Evolutionary conservation across 2,888 invertebrate species (phyloP).

Genomic region (Onthophagus sagittarius): DNA sequence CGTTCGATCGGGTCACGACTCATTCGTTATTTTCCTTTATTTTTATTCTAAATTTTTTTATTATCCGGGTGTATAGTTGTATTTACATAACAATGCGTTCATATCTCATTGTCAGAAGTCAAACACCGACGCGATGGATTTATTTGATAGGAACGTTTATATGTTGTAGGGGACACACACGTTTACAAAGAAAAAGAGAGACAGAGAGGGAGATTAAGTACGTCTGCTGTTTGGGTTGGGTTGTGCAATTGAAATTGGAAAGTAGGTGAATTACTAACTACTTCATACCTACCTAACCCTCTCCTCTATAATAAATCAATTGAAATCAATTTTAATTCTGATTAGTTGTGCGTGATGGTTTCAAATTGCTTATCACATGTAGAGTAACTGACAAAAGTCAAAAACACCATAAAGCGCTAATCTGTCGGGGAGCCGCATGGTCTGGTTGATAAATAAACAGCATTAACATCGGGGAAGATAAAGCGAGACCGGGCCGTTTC

Average conservation of each 20-base stretch:
- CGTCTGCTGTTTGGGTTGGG: neutral
- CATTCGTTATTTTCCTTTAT: no score
- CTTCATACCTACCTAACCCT: no score
- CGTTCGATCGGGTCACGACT: no score
- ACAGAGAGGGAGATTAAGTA: neutral
- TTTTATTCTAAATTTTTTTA: no score
- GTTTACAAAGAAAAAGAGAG: neutral
- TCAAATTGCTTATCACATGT: neutral
- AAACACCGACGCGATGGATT: neutral
- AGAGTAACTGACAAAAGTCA: conserved; percentile 20
- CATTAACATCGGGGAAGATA: conserved; percentile 16
- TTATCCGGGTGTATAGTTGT: neutral
- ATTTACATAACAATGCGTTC: neutral
- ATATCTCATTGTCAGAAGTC: neutral
- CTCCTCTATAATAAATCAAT: neutral
- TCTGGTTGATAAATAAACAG: conserved; percentile 16
- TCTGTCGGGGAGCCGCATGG: neutral
- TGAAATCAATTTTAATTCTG: neutral
- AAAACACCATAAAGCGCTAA: conserved; percentile 24
- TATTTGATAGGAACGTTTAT: neutral
- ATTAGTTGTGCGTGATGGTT: neutral
- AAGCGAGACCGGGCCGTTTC: conserved; percentile 2
- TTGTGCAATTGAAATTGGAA: neutral
- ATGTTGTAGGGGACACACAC: neutral
- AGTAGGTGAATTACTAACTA: neutral